Percentiles rank a stretch among this genome's conserved stretches.
These are phyloP conservation scores for Dicyrtomina minuta DNA, from an alignment of 2,888 invertebrate species.

Conservation along the genomic window DNA sequence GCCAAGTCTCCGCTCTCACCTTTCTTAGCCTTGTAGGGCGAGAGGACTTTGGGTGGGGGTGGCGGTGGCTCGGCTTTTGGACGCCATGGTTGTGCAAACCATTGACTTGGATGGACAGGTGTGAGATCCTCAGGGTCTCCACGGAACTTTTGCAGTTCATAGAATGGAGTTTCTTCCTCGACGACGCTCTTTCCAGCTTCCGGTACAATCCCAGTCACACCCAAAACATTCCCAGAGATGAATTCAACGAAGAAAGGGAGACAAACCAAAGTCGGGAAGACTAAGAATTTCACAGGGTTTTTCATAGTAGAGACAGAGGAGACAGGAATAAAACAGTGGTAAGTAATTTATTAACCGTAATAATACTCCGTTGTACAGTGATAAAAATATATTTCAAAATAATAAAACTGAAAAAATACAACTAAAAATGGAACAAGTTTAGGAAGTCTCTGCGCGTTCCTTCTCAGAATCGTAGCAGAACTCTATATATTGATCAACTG, in stretches of 20 bases:
- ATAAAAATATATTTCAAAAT: too few species aligned
- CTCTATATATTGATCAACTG: too few species aligned
- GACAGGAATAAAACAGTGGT: too few species aligned
- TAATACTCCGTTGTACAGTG: too few species aligned
- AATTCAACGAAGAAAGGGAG: neutral
- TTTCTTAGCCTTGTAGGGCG: neutral
- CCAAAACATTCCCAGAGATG: too few species aligned
- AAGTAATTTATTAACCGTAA: too few species aligned
- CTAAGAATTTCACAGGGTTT: neutral
- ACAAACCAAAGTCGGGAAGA: neutral
- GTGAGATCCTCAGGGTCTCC: conserved; percentile 33
- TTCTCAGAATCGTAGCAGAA: too few species aligned
- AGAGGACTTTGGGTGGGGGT: conserved; percentile 11
- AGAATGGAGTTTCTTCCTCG: neutral
- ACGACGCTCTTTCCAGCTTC: neutral
- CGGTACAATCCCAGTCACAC: conserved; percentile 1
- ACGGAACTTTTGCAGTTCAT: neutral
- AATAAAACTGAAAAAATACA: too few species aligned
- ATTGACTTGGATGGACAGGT: conserved; percentile 20
- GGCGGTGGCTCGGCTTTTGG: neutral
- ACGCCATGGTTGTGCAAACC: neutral
- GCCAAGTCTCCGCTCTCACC: conserved; percentile 30
- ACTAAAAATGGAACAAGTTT: too few species aligned
- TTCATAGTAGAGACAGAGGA: too few species aligned
- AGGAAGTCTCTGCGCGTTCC: too few species aligned